Conservation (phyloP, 2,888 invertebrate genomes). For the Acanthacorydalis orientalis region DNA sequence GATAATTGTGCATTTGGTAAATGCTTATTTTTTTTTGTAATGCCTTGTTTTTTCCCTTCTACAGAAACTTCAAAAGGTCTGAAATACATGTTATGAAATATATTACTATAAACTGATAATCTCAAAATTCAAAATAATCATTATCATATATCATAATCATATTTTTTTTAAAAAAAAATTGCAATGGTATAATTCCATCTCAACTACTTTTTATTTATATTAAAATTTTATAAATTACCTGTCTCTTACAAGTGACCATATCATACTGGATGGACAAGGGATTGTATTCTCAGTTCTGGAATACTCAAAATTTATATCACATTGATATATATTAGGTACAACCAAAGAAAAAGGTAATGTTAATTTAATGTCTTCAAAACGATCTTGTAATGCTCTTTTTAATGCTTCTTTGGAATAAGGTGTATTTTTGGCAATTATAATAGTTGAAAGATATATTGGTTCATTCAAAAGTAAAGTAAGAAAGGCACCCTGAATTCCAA, state of each 20-base stretch:
- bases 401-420: conserved; percentile 39
- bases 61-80: conserved; percentile 56
- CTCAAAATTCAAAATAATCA: conserved; percentile 9
- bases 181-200: background rate
- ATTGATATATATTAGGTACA: conserved; percentile 20
- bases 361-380: conserved; percentile 18
- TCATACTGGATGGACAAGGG: conserved; percentile 42
- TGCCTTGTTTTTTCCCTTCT: conserved; percentile 61
- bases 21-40: conserved; percentile 45
- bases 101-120: background rate
- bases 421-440: conserved; percentile 51
- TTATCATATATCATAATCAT: no score
- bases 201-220: background rate
- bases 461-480: conserved; percentile 44
- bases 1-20: conserved; percentile 23
- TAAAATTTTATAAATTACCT: conserved; percentile 17
- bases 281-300: conserved; percentile 22
- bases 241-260: conserved; percentile 35
- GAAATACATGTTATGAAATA: conserved; percentile 15
- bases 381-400: conserved; percentile 28
- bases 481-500: conserved; percentile 75
- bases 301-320: conserved; percentile 24
- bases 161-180: background rate
- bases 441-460: conserved; percentile 50
- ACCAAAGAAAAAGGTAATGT: conserved; percentile 14